Evolutionary conservation across 64 coral and sea anemone species (phyloP), one percentile per base, ranked within the genome.

Genomic region (Catalaphyllia jardinei): DNA sequence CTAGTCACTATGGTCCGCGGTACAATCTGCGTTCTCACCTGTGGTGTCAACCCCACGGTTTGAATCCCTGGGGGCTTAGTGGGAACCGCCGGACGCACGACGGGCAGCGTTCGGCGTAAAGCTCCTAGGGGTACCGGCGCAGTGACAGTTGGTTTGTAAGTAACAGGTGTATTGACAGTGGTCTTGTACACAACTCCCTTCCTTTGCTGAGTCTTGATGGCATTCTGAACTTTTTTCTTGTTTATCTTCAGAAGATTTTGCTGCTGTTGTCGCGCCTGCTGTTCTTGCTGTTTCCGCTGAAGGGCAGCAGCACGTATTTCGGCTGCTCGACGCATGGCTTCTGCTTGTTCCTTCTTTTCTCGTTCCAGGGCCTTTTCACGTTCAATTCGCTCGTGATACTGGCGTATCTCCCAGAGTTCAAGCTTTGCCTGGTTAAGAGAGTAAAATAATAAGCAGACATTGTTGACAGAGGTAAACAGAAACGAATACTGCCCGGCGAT

Each of bases 321-420:
- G 29, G 91, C 94, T n/a, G 94, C 91, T 50, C 91, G 82, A 30
- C 86, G 90, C 31, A 92, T 61, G 10, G 91, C 94, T 71, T 99
- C 97, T 80, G 95, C 91, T 39, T 99, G 97, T 27, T 95, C 50
- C 54, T 84, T 93, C 91, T 99, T 99, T 67, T 99, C 97, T 90
- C 94, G 91, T 76, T 91, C 88, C 62, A 99, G 55, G 29, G 97
- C 94, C 71, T 75, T 87, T 72, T 99, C 97, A 39, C 97, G 87
- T 67, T 99, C 97, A 33, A 93, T 89, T 7, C 94, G 94, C 75
- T 99, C 97, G 76, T 95, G 86, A 75, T 95, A 99, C 71, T 99
- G 97, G 42, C 97, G 97, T 30, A 99, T 90, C 91, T 99, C 97
- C 97, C 97, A 99, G 24, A 99, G 90, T 72, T 99, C 97, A 0